Evolutionary conservation across 2,797 vertebrate genomes (phyloP).

Genomic region (Phoebastria nigripes): DNA sequence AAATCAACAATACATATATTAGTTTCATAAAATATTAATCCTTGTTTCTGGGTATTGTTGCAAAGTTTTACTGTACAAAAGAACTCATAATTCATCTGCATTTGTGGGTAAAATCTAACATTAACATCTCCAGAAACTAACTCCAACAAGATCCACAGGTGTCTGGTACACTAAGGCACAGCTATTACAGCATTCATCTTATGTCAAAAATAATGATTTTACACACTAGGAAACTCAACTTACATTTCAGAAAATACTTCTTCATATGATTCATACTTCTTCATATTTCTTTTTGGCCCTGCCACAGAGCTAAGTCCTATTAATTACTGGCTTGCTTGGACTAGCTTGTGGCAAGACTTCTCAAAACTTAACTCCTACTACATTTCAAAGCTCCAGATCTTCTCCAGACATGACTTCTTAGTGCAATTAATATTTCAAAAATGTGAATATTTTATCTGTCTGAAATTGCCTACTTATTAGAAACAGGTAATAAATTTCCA

Average conservation of each 20-base stretch:
- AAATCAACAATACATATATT: background rate
- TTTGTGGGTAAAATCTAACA: background rate
- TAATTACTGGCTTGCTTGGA: slow-evolving; percentile 4
- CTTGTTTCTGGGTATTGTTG: background rate
- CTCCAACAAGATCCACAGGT: background rate
- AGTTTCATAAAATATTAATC: background rate
- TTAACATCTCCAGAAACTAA: background rate
- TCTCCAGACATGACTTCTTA: background rate
- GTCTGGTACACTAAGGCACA: background rate
- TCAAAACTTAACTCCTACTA: slow-evolving; percentile 28
- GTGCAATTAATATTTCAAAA: background rate
- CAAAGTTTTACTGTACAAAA: background rate
- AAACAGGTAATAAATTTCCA: background rate
- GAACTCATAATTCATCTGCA: background rate
- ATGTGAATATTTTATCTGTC: background rate
- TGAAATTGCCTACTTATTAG: background rate
- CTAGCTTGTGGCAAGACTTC: background rate
- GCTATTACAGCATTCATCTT: slow-evolving; percentile 1
- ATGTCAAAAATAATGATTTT: slow-evolving; percentile 5
- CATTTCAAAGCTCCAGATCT: background rate
- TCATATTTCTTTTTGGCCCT: slow-evolving; percentile 8
- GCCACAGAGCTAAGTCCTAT: background rate
- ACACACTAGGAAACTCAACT: slow-evolving; percentile 15
- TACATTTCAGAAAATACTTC: background rate
- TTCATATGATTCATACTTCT: background rate